phyloP scores from a whole-genome alignment of 2,797 vertebrate species.

The Serranus cabrilla region DNA sequence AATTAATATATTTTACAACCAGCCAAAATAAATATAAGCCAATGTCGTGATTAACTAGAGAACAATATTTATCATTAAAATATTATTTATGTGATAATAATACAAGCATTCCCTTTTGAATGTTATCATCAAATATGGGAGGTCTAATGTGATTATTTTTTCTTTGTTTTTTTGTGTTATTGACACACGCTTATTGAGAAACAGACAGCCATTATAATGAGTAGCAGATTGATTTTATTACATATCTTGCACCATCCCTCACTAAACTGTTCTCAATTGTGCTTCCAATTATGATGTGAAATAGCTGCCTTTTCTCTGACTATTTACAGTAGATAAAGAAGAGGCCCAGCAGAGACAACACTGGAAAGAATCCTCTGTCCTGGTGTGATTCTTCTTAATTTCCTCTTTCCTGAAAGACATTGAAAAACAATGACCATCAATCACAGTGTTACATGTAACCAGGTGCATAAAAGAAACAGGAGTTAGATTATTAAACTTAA shows the following conservation, averaged over 20 bases:
- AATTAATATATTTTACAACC: neutral
- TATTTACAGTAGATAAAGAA: constrained; percentile 45
- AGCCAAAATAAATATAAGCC: neutral
- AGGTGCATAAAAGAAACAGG: neutral
- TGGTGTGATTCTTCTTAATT: constrained; percentile 31
- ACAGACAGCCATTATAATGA: neutral
- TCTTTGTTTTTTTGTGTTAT: too few species aligned
- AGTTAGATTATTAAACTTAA: neutral
- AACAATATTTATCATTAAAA: neutral
- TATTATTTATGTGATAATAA: neutral
- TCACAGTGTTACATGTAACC: neutral
- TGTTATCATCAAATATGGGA: too few species aligned
- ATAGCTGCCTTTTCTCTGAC: neutral
- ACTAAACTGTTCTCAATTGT: neutral
- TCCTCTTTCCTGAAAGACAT: constrained; percentile 38
- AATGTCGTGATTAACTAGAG: neutral
- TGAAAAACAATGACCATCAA: neutral
- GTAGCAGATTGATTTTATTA: constrained; percentile 11
- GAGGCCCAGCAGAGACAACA: constrained; percentile 55
- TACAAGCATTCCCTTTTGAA: too few species aligned
- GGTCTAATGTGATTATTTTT: too few species aligned
- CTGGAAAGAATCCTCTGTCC: constrained; percentile 3
- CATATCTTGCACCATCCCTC: neutral
- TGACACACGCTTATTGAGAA: too few species aligned
- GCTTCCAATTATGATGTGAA: neutral